Base-by-base conservation (phyloP, 2,888 invertebrate species). In the Galerucella calmariensis region DNA sequence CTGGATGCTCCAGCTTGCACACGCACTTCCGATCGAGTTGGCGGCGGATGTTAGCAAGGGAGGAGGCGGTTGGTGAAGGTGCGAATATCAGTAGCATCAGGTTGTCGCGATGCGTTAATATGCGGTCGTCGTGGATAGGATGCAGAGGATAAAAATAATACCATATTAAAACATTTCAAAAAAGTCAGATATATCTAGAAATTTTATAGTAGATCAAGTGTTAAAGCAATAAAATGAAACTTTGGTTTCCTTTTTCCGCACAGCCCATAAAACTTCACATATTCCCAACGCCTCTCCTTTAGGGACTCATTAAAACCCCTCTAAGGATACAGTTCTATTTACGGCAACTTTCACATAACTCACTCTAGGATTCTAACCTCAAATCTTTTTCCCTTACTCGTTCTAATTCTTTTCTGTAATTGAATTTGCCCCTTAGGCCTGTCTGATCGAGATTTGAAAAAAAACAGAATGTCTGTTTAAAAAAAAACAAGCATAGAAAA, bases 301-400 rank as follows among this genome's bases (percentile, higher is more conserved):
- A 41, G 69, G 67, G 66, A 58, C 72, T 73, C 70, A 73, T 74
- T 74, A 73, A 72, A 75, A 68, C 62, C 67, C 63, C 67, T 53
- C 51, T 16, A 59, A 20, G 24, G 44, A 59, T 68, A 59, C 68
- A 35, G 70, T 75, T 70, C 74, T 72, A 65, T 75, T 27, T 48
- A 56, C 67, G 65, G 72, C 61, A 51, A 69, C 68, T 67, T 65
- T 74, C 72, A 68, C 70, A 79, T 77, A 77, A 78, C 75, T 79
- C 75, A 75, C 75, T 75, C 75, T 78, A 79, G 79, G 79, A 80
- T 77, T 78, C 79, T 78, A 80, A 82, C 79, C 82, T 76, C 79
- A 79, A 79, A 75, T 78, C 78, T 77, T 68, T 72, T 78, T 74
- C 74, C 20, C 69, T 75, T 68, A 20, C 46, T 35, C 74, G 59